phyloP scores from a whole-genome alignment of 2,797 vertebrate species.

The Sternarchorhynchus goeldii region DNA sequence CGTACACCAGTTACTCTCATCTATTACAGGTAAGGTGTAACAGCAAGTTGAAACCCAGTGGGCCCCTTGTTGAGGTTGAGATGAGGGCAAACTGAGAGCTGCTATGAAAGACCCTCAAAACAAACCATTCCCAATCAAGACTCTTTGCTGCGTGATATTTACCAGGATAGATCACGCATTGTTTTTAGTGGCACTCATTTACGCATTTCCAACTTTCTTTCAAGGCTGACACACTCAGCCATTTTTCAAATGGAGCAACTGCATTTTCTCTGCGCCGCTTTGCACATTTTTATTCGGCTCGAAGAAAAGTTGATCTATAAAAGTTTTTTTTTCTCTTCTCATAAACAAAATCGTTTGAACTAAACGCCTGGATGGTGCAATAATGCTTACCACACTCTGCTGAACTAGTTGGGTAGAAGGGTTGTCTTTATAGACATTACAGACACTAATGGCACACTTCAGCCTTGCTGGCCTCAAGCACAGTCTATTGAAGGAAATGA shows the following conservation, averaged over 20 bases:
- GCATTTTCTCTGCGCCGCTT: constrained; percentile 26
- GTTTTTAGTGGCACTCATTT: constrained; percentile 43
- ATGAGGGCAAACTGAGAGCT: constrained; percentile 52
- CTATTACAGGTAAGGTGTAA: constrained; percentile 70
- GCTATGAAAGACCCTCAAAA: constrained; percentile 24
- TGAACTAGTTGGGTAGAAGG: neutral
- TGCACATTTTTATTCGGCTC: constrained; percentile 5
- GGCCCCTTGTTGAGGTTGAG: constrained; percentile 53
- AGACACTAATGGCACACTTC: neutral
- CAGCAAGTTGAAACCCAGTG: constrained; percentile 55
- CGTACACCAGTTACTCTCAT: constrained; percentile 57
- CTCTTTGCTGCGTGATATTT: constrained; percentile 40
- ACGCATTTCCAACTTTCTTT: constrained; percentile 23
- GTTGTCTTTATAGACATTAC: neutral
- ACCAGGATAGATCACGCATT: constrained; percentile 36
- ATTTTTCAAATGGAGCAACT: constrained; percentile 32
- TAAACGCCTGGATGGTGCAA: neutral
- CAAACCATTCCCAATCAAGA: constrained; percentile 9
- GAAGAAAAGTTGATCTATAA: neutral
- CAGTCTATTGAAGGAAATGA: constrained; percentile 26
- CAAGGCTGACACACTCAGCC: constrained; percentile 15
- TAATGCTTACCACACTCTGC: neutral
- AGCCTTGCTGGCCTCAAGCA: neutral
- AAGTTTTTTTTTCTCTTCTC: constrained; percentile 1
- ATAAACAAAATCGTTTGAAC: neutral